phyloP scores from a whole-genome alignment of 1,140 invertebrate species.

The Trigoniulus corallinus region DNA sequence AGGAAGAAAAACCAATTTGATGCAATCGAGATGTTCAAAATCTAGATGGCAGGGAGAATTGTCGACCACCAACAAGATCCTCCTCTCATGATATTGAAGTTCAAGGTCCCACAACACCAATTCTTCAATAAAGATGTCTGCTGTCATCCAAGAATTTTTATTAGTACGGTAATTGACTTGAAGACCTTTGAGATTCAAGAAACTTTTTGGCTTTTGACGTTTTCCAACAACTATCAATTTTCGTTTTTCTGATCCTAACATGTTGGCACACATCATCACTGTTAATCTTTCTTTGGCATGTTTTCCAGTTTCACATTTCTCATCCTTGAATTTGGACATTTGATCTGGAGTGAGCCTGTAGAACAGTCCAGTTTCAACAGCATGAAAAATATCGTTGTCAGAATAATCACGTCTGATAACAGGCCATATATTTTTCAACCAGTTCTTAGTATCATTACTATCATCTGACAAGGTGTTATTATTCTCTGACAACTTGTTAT shows the following conservation, averaged over 20 bases:
- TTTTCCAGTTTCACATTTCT: conserved; percentile 22
- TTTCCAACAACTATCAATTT: conserved; percentile 31
- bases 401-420: conserved; percentile 12
- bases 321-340: conserved; percentile 24
- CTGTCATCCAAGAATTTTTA: conserved; percentile 32
- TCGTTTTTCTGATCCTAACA: conserved; percentile 23
- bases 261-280: conserved; percentile 21
- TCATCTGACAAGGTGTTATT: conserved; percentile 10
- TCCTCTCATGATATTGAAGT: conserved; percentile 12
- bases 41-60: conserved; percentile 28
- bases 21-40: conserved; percentile 17
- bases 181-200: conserved; percentile 25
- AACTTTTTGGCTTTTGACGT: conserved; percentile 27
- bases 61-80: conserved; percentile 30
- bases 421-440: conserved; percentile 11
- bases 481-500: conserved; percentile 11
- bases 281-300: conserved; percentile 21
- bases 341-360: conserved; percentile 18
- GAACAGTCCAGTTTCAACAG: conserved; percentile 14
- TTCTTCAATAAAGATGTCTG: conserved; percentile 15
- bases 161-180: conserved; percentile 26
- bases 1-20: conserved; percentile 27
- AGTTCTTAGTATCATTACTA: conserved; percentile 10
- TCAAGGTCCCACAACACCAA: conserved; percentile 1
- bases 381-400: conserved; percentile 14